Evolutionary conservation across 2,797 vertebrate genomes (phyloP), one percentile per base, ranked within the genome.

Genomic region (Mallotus villosus): DNA sequence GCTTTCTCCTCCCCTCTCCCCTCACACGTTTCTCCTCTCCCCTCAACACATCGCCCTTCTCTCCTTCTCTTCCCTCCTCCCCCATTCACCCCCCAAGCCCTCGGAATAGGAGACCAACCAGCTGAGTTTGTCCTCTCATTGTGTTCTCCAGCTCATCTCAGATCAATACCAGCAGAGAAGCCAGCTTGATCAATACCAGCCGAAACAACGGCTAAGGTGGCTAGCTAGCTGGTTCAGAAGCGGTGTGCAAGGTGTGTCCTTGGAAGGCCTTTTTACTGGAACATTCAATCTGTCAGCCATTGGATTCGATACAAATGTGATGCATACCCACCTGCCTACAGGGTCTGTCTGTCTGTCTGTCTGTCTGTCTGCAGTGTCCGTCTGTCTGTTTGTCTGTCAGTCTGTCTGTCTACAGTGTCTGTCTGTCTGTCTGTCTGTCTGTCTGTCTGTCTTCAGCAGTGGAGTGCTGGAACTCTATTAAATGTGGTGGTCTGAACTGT

Each of bases 381-480:
- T 9, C 46, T 49, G 46, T 6, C 46, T 16, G 46, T 6, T 9
- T 49, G 46, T 27, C 24, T 25, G 60, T 27, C 24, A 27, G 60
- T 27, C 24, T 88, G 67, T 72, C 67, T 65, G 67, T 81, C 78
- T 70, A 82, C 67, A 86, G 84, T 78, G 82, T 74, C 78, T 79
- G 49, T 51, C 49, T 51, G 49, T 51, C 49, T 19, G 49, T 51
- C 49, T 88, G 66, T 72, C 67, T 63, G 67, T 82, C 78, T 71
- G 83, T 53, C 16, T 53, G 49, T 53, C 49, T 53, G 16, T 53
- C 83, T 89, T 85, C 78, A 84, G 82, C 81, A 69, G 78, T 75
- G 81, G 76, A 78, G 82, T 87, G 82, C 83, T 77, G 65, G 70
- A 9, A 37, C 29, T 75, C 85, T 88, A 89, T 90, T 92, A 88